Evolutionary conservation across 2,888 invertebrate species (phyloP).

Genomic region (Euclidia mi): DNA sequence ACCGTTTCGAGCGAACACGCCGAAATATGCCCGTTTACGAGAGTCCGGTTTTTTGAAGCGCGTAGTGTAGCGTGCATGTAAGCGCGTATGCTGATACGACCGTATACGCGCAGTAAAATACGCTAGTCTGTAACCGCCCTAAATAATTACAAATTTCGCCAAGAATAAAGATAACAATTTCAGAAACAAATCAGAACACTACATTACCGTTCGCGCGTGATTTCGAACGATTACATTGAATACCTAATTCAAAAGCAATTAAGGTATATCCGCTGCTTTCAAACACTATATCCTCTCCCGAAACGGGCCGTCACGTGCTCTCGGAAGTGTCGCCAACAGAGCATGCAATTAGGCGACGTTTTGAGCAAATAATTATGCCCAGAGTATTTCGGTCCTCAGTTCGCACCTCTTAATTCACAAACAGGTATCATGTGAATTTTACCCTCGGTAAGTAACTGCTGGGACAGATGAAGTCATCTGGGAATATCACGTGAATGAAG

Average conservation of each 20-base stretch:
- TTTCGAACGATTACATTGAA: not conserved
- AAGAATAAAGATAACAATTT: no score
- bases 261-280: slow-evolving; percentile 42
- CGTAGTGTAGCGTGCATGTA: no score
- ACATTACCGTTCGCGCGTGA: not conserved
- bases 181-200: no score
- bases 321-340: slow-evolving; percentile 80
- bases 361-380: slow-evolving; percentile 84
- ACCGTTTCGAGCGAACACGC: no score
- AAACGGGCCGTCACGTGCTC: slow-evolving; percentile 74
- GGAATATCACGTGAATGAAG: slow-evolving; percentile 49
- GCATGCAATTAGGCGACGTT: slow-evolving; percentile 85
- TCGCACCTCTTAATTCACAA: slow-evolving; percentile 76
- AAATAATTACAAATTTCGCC: no score
- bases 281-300: slow-evolving; percentile 38
- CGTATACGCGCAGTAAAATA: no score
- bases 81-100: no score
- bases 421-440: slow-evolving; percentile 60
- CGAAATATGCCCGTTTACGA: no score
- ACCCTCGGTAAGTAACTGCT: slow-evolving; percentile 43
- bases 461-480: slow-evolving; percentile 53
- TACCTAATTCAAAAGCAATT: slow-evolving; percentile 20
- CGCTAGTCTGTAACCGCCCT: no score
- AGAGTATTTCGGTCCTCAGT: slow-evolving; percentile 67
- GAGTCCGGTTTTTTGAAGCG: no score